Evolutionary conservation across 2,113 vertebrate species (phyloP).

Genomic region (Periophthalmus modestus): DNA sequence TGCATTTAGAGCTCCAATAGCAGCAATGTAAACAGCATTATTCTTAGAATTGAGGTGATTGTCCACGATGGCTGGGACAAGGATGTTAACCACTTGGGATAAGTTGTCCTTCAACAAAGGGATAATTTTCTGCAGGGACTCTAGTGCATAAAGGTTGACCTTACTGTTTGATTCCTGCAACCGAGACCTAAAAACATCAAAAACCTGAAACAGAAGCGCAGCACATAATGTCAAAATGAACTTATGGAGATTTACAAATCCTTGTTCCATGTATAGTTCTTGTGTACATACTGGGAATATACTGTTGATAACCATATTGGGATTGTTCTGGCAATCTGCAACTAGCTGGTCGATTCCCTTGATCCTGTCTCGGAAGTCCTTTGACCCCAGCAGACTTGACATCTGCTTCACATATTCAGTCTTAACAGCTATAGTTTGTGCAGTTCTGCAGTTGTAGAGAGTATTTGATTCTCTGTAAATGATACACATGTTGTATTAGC

Average conservation of each 20-base stretch:
- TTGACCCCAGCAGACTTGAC: constrained; percentile 78
- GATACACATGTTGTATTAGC: neutral
- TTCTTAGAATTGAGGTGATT: constrained; percentile 97
- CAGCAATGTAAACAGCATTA: constrained; percentile 85
- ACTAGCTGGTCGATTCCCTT: constrained; percentile 86
- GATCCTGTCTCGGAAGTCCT: constrained; percentile 89
- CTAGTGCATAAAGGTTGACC: constrained; percentile 87
- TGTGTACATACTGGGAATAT: constrained; percentile 83
- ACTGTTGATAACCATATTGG: constrained; percentile 81
- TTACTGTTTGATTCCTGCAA: constrained; percentile 95
- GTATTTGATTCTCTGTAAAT: constrained; percentile 74
- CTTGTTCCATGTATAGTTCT: neutral
- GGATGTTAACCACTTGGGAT: constrained; percentile 86
- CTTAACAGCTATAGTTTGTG: constrained; percentile 81
- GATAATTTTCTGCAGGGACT: constrained; percentile 87
- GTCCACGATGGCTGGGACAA: constrained; percentile 91
- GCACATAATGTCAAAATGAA: neutral
- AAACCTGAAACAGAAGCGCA: constrained; percentile 77
- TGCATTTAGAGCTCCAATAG: constrained; percentile 82
- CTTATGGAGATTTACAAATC: neutral
- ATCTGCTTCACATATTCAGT: constrained; percentile 84
- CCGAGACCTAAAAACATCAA: constrained; percentile 88
- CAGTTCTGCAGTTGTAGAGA: constrained; percentile 73
- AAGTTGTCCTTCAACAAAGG: constrained; percentile 83
- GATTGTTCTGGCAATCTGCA: constrained; percentile 82